These are phyloP conservation scores for Chamaetylas fuelleborni DNA, from an alignment of 2,113 vertebrate species.

Conservation along the genomic window DNA sequence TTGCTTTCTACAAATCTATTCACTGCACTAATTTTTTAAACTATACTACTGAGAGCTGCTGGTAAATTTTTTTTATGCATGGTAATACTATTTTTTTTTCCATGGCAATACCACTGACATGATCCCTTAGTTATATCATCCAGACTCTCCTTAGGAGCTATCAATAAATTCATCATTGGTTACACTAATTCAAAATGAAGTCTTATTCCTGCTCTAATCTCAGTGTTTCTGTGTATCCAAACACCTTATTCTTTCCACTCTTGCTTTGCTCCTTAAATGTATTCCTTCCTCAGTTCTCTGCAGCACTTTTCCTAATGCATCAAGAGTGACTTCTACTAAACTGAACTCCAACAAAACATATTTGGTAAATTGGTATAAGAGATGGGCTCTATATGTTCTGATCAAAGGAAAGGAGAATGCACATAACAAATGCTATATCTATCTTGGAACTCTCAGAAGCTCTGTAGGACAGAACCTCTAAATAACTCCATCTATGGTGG, in stretches of 20 bases:
- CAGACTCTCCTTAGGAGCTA: neutral
- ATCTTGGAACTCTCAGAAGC: neutral
- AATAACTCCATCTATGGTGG: neutral
- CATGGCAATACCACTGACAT: neutral
- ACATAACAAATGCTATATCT: neutral
- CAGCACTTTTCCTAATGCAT: neutral
- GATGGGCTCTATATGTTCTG: neutral
- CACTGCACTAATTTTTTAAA: neutral
- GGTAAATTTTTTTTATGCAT: neutral
- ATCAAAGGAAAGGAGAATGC: neutral
- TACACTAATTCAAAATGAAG: neutral
- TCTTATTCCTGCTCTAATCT: neutral
- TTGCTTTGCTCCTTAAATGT: neutral
- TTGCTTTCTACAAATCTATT: neutral
- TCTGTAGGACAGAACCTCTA: neutral
- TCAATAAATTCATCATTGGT: neutral
- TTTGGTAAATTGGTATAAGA: neutral
- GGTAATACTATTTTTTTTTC: neutral
- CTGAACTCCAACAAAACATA: neutral
- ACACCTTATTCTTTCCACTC: neutral
- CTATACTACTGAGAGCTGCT: neutral
- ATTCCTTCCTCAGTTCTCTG: neutral
- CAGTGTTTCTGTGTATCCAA: neutral
- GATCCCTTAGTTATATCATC: neutral
- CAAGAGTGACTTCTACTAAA: neutral